Evolutionary conservation across 2,113 vertebrate species (phyloP).

Genomic region (Neofelis nebulosa): DNA sequence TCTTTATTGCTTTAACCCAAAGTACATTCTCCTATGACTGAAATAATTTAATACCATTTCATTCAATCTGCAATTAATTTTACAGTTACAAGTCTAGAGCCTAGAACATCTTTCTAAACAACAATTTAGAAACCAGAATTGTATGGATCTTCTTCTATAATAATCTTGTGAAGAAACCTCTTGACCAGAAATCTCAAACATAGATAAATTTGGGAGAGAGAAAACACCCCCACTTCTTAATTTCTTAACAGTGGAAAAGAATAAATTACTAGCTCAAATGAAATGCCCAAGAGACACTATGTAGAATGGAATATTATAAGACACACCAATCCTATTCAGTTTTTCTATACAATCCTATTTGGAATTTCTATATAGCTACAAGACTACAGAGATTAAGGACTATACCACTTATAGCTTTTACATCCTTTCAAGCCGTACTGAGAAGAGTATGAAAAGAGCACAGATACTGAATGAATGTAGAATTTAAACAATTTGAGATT

Average conservation of each 20-base stretch:
- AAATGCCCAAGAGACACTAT: not conserved
- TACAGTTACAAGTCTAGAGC: not conserved
- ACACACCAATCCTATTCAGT: not conserved
- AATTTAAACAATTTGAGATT: slow-evolving; percentile 11
- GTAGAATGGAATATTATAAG: not conserved
- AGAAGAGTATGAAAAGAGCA: not conserved
- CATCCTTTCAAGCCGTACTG: not conserved
- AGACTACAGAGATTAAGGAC: not conserved
- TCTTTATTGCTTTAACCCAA: slow-evolving; percentile 40
- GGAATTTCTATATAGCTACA: slow-evolving; percentile 21
- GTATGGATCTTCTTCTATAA: not conserved
- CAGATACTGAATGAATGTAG: not conserved
- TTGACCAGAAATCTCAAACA: slow-evolving; percentile 48
- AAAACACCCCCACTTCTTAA: slow-evolving; percentile 28
- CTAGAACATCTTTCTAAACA: slow-evolving; percentile 32
- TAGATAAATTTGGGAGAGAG: slow-evolving; percentile 40
- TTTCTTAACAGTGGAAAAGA: slow-evolving; percentile 29
- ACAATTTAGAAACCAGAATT: not conserved
- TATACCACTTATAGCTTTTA: not conserved
- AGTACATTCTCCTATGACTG: not conserved
- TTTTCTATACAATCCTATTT: slow-evolving; percentile 6
- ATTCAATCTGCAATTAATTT: slow-evolving; percentile 17
- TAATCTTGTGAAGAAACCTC: slow-evolving; percentile 31
- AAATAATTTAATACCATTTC: slow-evolving; percentile 18
- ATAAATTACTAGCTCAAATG: slow-evolving; percentile 18